Base-by-base conservation (phyloP, 2,113 vertebrate species). In the Scatophagus argus region DNA sequence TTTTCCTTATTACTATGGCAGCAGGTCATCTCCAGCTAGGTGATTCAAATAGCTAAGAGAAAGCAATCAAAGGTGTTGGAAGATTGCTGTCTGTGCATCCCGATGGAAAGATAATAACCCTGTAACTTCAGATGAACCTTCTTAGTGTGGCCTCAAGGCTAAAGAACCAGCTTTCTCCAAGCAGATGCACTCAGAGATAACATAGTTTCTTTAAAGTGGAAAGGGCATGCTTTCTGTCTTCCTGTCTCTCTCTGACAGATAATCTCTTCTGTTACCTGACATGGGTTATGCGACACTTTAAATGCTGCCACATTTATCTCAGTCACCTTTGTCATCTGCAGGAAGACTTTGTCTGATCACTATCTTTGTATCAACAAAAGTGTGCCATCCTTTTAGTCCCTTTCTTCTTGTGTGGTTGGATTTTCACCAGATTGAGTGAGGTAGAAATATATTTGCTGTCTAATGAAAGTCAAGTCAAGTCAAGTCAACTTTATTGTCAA, bases 111-210 rank as follows among this genome's bases (percentile, higher is more conserved):
- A 89, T 83, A 88, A 89, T 83, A 80, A 72, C 43, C 67, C 67
- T 69, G 62, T 81, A 76, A 87, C 87, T 82, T 86, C 75, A 87
- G 81, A 62, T 91, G 87, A 82, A 78, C 74, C 69, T 73, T 72
- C 56, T 21, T 47, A 83, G 67, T 52, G 71, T 83, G 55, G 75
- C 88, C 78, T 71, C 21, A 0, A 78, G 87, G 84, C 88, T 65
- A 27, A 86, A 80, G 75, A 71, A 44, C 41, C 64, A 73, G 31
- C 68, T 71, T 46, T 79, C 49, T 81, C 61, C 49, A 89, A 83
- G 88, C 78, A 87, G 82, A 92, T 90, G 55, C 62, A 79, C 67
- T 69, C 62, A 82, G 60, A 90, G 85, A 92, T 90, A 89, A 80
- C 80, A 77, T 51, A 59, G 63, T 80, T 78, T 83, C 55, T 84